Evolutionary conservation across 2,113 vertebrate species (phyloP).

Genomic region (Pitta sordida): DNA sequence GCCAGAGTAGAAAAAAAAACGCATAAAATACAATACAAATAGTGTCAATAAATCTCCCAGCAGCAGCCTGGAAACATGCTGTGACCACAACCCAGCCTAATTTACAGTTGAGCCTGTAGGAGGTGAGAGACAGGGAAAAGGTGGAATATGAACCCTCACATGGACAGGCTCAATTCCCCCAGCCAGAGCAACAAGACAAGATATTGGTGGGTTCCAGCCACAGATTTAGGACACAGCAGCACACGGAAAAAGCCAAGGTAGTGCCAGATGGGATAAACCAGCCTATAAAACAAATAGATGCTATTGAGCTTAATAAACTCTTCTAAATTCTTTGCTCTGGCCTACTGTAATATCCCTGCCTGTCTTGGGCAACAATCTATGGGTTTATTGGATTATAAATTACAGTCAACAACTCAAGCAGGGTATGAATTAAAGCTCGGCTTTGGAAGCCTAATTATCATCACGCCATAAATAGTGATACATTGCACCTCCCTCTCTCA

Average conservation of each 20-base stretch:
- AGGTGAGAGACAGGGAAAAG: neutral
- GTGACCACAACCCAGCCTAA: neutral
- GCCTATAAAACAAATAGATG: neutral
- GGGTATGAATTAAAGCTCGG: neutral
- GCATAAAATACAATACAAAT: neutral
- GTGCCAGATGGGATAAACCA: neutral
- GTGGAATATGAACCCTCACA: neutral
- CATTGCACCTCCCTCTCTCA: neutral
- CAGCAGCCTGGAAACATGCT: neutral
- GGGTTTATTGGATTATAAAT: slow-evolving; percentile 6
- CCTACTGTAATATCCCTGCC: neutral
- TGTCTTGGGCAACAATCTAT: neutral
- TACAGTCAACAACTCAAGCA: neutral
- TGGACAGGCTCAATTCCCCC: no score
- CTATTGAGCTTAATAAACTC: neutral
- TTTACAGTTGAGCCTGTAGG: neutral
- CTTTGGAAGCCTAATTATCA: neutral
- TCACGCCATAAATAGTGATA: neutral
- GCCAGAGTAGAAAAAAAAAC: neutral
- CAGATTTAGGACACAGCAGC: no score
- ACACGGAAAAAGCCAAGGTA: neutral
- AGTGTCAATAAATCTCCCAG: neutral
- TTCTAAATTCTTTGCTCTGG: neutral
- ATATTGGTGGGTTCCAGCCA: no score
- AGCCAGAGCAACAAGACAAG: no score